A percentile compares a stretch with the other conserved stretches of the same genome.
phyloP scores from a whole-genome alignment of 1,140 invertebrate genomes.

The Drosophila ambigua region DNA sequence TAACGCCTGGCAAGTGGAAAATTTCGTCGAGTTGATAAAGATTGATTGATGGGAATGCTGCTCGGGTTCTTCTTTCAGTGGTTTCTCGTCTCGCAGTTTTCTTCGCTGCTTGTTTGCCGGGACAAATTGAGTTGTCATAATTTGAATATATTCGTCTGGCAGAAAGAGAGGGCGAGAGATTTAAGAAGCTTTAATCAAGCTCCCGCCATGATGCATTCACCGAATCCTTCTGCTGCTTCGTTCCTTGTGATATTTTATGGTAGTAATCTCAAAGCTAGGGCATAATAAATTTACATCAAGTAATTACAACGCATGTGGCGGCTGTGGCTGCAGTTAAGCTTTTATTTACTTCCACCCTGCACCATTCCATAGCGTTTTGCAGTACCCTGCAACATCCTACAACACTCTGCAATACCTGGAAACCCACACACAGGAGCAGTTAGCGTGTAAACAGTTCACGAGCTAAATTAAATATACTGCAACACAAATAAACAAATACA shows the following conservation, averaged over 20 bases:
- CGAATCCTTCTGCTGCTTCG: neutral
- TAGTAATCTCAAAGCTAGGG: conserved; percentile 5
- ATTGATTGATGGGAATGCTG: conserved; percentile 63
- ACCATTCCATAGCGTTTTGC: neutral
- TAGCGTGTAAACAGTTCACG: conserved; percentile 58
- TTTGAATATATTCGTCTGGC: conserved; percentile 29
- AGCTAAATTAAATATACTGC: conserved; percentile 77
- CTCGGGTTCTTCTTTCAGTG: neutral
- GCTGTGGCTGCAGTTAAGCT: conserved; percentile 52
- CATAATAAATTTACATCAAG: conserved; percentile 46
- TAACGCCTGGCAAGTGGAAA: conserved; percentile 67
- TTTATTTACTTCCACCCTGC: conserved; percentile 35
- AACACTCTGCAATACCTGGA: too few relatives aligned
- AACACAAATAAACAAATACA: conserved; percentile 64
- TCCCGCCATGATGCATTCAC: conserved; percentile 13
- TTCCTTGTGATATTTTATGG: conserved; percentile 11
- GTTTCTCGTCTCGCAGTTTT: neutral
- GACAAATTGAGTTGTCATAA: conserved; percentile 79
- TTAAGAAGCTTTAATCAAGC: conserved; percentile 18
- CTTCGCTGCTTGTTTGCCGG: conserved; percentile 38
- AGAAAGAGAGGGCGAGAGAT: neutral
- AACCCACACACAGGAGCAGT: conserved; percentile 22
- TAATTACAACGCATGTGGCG: conserved; percentile 27
- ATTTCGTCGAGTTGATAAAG: conserved; percentile 65
- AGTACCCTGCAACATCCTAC: too few relatives aligned